Evolutionary conservation across 2,113 vertebrate species (phyloP), one percentile per base, ranked within the genome.

Genomic region (Rattus rattus): DNA sequence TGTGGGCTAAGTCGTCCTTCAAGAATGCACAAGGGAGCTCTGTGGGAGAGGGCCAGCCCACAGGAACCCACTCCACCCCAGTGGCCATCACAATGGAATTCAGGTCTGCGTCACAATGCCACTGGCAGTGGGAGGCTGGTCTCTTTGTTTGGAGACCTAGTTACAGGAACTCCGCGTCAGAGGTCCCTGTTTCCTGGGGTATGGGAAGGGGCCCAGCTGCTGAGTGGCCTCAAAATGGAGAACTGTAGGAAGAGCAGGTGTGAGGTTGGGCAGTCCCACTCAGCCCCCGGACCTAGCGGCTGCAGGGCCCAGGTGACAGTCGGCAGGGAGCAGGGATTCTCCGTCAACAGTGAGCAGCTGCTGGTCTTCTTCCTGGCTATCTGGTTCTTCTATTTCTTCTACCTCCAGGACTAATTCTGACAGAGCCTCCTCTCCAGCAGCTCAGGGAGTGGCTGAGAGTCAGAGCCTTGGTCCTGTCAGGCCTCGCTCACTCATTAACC

Each of bases 101-200:
- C 13, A 11, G 91, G 84, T 56, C 67, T 7, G 80, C 39, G 12
- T 95, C 89, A 97, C 94, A 94, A 94, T 90, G 87, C 79, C 63
- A 17, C 43, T n/a, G 2, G 65, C 63, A 73, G 91, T 26, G 0
- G 96, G 88, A 88, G 96, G 94, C 89, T 43, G 59, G 39, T 59
- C 77, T 86, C 94, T 97, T 97, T 97, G 95, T 97, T 91, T 97
- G 59, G 22, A 97, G 97, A 98, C 96, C 97, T 97, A 97, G 93
- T 98, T 96, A 92, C 92, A 91, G 91, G 92, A 70, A 33, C 89
- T 73, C 20, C 1, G 69, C 13, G 26, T 77, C 87, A 88, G 61
- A 54, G 61, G 93, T 52, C 69, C 92, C 81, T 0, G 39, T 92
- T 56, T 97, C 70, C 87, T 17, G 56, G 95, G 87, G 73, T 67